Percentiles rank a stretch among this genome's conserved stretches.
These are phyloP conservation scores for Charadrius vociferus DNA, from an alignment of 2,113 vertebrate species.

Conservation along the genomic window DNA sequence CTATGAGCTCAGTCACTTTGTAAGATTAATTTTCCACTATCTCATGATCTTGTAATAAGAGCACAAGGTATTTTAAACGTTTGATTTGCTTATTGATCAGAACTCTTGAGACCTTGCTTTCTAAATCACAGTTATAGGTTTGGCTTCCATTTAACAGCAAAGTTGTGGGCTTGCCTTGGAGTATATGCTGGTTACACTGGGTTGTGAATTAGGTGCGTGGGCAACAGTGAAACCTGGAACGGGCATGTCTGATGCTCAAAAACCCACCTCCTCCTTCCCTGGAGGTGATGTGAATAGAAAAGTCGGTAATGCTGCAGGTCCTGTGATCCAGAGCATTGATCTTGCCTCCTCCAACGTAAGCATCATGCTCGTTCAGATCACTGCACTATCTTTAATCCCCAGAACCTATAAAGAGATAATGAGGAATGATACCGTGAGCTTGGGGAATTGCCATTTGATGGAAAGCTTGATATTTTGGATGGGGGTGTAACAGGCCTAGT, in stretches of 20 bases:
- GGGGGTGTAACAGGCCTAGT: not conserved
- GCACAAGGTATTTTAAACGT: not conserved
- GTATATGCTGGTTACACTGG: accelerated
- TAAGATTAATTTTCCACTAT: constrained; percentile 16
- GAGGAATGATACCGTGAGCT: not conserved
- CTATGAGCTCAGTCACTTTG: constrained; percentile 6
- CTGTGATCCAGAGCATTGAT: not conserved
- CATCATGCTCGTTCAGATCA: not conserved
- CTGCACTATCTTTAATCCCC: not conserved
- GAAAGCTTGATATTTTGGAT: not conserved
- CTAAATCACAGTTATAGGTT: not conserved
- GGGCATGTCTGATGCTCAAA: not conserved
- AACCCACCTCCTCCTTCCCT: not conserved
- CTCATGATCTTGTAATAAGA: not conserved
- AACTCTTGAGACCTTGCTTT: not conserved
- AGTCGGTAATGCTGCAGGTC: not conserved
- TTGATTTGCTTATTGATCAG: constrained; percentile 20
- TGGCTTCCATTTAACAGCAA: not conserved
- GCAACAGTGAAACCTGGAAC: not conserved
- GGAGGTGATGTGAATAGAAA: not conserved
- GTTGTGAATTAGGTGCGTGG: not conserved
- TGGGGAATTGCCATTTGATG: not conserved
- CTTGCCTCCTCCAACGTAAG: not conserved
- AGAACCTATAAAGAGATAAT: not conserved
- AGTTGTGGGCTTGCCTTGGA: not conserved